Base-by-base conservation (phyloP, 2,888 invertebrate genomes). In the Stramonita haemastoma region DNA sequence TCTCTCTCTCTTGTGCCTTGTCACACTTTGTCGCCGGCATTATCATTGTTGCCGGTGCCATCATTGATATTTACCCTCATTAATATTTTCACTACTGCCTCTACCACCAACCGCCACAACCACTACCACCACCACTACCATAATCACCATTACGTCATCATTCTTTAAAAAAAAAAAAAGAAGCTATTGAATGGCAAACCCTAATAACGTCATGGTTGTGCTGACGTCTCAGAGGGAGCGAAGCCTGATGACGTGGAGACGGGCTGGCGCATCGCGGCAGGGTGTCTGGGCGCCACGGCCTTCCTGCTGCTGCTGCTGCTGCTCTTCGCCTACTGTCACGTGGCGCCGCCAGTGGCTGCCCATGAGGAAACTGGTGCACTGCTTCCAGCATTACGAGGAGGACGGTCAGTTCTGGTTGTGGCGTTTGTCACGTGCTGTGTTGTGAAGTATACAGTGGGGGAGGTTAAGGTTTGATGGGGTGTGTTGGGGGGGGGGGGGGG, bases 381-480 rank as follows among this genome's bases (percentile, higher is more conserved):
- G 92, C 87, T 93, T 94, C 87, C 94, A 94, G 88, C 92, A 92
- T 13, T 94, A 93, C 87, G 94, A 94, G 85, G 94, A 94, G 87
- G 92, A 94, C 85, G 94, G 94, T 94, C 90, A 88, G 92, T 87
- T n/a, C 19, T 57, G 46, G 46, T 26, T 36, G 26, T 36, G 79
- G 79, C 19, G 13, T 19, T 34, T 22, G 46, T 46, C 46, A 46
- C 46, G 46, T 46, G 46, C 46, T 5, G 46, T 46, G 46, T 46
- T 46, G 8, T 46, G 46, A 46, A 46, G 46, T 46, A 46, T 46
- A 8, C 46, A 46, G 46, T 46, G 46, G 8, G 46, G 46, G 46
- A 46, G 46, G 46, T 46, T 46, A 46, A 46, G 46, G 2, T 46
- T 46, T 46, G 46, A 46, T 46, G 8, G 2, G 46, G 46, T 46